Percentiles rank a stretch among this genome's conserved stretches.
Evolutionary conservation across 2,113 vertebrate genomes (phyloP).

Genomic region (Catharus bicknelli): DNA sequence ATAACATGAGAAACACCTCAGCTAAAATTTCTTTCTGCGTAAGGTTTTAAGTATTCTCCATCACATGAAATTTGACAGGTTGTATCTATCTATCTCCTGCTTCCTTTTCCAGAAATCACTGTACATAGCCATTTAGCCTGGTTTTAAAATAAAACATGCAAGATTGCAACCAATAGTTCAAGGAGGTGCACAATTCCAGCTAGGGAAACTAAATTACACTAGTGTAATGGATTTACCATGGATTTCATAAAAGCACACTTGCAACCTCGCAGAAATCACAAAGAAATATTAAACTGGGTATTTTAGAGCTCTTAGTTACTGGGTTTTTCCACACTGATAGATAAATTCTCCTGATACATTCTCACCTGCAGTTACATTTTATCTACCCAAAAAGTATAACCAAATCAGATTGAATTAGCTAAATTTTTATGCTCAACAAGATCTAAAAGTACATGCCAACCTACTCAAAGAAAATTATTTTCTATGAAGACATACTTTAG

Average conservation of each 20-base stretch:
- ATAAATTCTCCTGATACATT: neutral
- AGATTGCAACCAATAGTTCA: neutral
- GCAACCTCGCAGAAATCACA: neutral
- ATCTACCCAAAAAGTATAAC: neutral
- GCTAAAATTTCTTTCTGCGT: neutral
- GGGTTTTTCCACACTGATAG: neutral
- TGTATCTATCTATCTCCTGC: neutral
- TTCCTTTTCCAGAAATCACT: neutral
- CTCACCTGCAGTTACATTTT: neutral
- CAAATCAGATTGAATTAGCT: neutral
- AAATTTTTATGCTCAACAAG: neutral
- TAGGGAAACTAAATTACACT: neutral
- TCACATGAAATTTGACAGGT: neutral
- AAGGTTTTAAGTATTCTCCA: neutral
- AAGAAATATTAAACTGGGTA: neutral
- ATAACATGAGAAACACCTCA: neutral
- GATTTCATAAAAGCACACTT: neutral
- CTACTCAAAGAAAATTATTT: neutral
- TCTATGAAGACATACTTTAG: neutral
- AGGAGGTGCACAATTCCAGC: neutral
- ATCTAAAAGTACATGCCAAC: neutral
- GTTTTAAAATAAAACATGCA: neutral
- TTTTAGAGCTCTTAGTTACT: neutral
- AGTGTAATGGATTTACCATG: neutral
- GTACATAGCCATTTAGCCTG: neutral